phyloP scores from a whole-genome alignment of 2,797 vertebrate genomes.

The Chelonia mydas region DNA sequence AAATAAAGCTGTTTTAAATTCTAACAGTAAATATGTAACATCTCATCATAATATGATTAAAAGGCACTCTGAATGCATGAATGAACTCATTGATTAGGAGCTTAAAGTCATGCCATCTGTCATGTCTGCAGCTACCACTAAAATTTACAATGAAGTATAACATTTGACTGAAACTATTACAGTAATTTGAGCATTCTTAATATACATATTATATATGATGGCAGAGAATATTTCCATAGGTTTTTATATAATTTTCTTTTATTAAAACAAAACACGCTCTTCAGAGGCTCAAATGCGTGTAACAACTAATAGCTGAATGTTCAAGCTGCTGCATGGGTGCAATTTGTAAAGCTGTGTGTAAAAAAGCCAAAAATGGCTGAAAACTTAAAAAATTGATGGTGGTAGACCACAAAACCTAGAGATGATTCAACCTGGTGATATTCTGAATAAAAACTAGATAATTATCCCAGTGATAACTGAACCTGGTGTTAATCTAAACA shows the following conservation, averaged over 20 bases:
- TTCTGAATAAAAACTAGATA: not conserved
- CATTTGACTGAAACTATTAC: too few species aligned
- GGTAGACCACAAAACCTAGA: not conserved
- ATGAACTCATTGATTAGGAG: not conserved
- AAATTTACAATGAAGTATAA: too few species aligned
- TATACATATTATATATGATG: too few species aligned
- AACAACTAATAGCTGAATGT: not conserved
- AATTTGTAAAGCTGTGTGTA: not conserved
- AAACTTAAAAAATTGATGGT: not conserved
- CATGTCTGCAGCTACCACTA: too few species aligned
- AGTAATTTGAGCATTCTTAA: too few species aligned
- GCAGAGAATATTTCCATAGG: too few species aligned
- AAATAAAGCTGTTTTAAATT: too few species aligned
- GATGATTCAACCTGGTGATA: not conserved
- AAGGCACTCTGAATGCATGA: too few species aligned
- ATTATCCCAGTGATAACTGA: not conserved
- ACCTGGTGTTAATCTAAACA: not conserved
- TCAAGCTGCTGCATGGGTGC: not conserved
- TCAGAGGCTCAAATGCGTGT: not conserved
- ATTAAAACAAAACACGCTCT: not conserved
- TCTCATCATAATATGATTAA: too few species aligned
- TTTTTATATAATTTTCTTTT: too few species aligned
- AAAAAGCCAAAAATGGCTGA: not conserved
- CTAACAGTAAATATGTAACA: too few species aligned
- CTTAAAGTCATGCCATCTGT: not conserved